A percentile compares a stretch with the other conserved stretches of the same genome.
Evolutionary conservation across 2,888 invertebrate species (phyloP).

Genomic region (Dynastes maya): DNA sequence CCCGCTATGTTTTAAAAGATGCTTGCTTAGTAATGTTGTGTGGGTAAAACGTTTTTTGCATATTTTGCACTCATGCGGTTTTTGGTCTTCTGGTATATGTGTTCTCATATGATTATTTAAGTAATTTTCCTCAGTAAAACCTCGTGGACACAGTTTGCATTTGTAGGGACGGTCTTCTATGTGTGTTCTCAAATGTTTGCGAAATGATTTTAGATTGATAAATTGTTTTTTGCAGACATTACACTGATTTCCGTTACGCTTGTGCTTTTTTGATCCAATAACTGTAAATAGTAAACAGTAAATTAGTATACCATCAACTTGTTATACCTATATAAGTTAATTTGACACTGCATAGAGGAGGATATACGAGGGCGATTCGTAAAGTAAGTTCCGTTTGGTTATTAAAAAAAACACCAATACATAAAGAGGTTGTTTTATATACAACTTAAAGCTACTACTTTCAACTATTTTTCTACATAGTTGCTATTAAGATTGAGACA

Average conservation of each 20-base stretch:
- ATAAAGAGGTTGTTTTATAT: too few species aligned
- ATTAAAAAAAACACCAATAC: too few species aligned
- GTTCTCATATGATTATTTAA: slow-evolving; percentile 70
- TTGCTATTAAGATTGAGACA: too few species aligned
- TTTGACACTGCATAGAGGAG: too few species aligned
- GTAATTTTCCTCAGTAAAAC: slow-evolving; percentile 70
- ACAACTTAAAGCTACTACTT: too few species aligned
- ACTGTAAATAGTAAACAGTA: slow-evolving; percentile 25
- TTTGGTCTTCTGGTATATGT: slow-evolving; percentile 69
- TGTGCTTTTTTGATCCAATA: slow-evolving; percentile 62
- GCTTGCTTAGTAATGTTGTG: slow-evolving; percentile 69
- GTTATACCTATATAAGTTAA: too few species aligned
- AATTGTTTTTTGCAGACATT: slow-evolving; percentile 70
- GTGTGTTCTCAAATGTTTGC: slow-evolving; percentile 70
- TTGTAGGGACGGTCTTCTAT: slow-evolving; percentile 69
- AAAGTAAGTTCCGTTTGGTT: too few species aligned
- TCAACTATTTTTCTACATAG: too few species aligned
- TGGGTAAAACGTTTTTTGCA: slow-evolving; percentile 71
- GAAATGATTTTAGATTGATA: slow-evolving; percentile 69
- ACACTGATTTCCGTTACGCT: slow-evolving; percentile 67
- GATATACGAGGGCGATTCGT: too few species aligned
- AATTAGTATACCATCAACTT: too few species aligned
- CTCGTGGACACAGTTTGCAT: slow-evolving; percentile 68
- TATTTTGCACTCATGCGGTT: slow-evolving; percentile 70
- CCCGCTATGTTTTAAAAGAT: slow-evolving; percentile 70